Evolutionary conservation across 2,113 vertebrate genomes (phyloP), one percentile per base, ranked within the genome.

Genomic region (Gobius niger): DNA sequence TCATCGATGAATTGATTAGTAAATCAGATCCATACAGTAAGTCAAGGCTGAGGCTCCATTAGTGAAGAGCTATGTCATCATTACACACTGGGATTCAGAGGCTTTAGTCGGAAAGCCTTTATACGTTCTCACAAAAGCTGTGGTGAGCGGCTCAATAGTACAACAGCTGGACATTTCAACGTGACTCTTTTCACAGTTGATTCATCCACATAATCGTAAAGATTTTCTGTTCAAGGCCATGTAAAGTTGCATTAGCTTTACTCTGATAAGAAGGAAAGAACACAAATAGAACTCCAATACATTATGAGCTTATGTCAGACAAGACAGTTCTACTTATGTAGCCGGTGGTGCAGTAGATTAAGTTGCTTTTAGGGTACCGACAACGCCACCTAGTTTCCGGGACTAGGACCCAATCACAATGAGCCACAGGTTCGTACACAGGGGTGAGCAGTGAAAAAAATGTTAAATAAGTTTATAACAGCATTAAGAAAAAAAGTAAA

Each of bases 61-160:
- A 91, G 79, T 65, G 85, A 86, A 87, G 86, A 87, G 88, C 88
- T 84, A 91, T 88, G 85, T 87, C 88, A 89, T 89, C 88, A 89
- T 91, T 87, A 89, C 84, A 81, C 74, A 76, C 65, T 47, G 71
- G 72, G 80, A 82, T 82, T 72, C 77, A 67, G 75, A 72, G 69
- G 81, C 87, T 82, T 82, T 63, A 60, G 75, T 72, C 69, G 67
- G 72, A 85, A 85, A 87, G 44, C 47, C 0, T n/a, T 71, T 44
- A 80, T 87, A 40, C 75, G 83, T 85, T 89, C 60, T 78, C 77
- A 80, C 82, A 78, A 73, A 76, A 65, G 72, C 75, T 70, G 42
- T 47, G 54, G 60, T 67, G 56, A 49, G n/a, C 57, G 50, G 44
- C 73, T 87, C 84, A 83, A 82, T 88, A 85, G 65, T 44, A 74